Evolutionary conservation across 2,113 vertebrate species (phyloP).

Genomic region (Planiliza haematocheilus): DNA sequence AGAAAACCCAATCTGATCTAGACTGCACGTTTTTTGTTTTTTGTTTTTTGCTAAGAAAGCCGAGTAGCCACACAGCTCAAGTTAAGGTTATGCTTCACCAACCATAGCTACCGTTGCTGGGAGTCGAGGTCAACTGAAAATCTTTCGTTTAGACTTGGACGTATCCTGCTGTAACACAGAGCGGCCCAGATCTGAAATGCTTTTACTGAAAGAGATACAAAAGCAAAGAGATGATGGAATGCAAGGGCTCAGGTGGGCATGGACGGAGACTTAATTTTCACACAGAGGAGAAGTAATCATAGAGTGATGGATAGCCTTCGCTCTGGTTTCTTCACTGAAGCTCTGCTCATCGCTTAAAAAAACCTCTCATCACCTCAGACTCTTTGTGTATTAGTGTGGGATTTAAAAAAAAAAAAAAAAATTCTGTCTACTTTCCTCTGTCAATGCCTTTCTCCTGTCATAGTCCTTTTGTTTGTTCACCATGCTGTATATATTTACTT

Average conservation of each 20-base stretch:
- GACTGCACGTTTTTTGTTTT: too few relatives aligned
- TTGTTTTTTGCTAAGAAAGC: too few relatives aligned
- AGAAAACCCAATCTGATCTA: too few relatives aligned
- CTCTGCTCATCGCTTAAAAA: background rate
- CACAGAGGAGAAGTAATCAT: constrained; percentile 19
- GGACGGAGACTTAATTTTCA: constrained; percentile 20
- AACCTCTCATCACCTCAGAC: background rate
- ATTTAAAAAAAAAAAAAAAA: too few relatives aligned
- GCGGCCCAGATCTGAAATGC: constrained; percentile 1
- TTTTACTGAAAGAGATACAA: constrained; percentile 13
- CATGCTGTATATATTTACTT: background rate
- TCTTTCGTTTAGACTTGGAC: background rate
- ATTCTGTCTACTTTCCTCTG: too few relatives aligned
- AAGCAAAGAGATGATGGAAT: background rate
- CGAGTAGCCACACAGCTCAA: too few relatives aligned
- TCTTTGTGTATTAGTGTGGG: too few relatives aligned
- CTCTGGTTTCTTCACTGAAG: constrained; percentile 9
- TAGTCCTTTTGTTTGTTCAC: background rate
- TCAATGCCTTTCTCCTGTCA: too few relatives aligned
- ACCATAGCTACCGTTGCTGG: too few relatives aligned
- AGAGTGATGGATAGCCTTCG: constrained; percentile 14
- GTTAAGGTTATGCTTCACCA: too few relatives aligned
- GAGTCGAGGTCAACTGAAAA: background rate
- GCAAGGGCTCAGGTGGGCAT: constrained; percentile 45
- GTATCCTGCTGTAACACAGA: background rate